Percentiles rank a stretch among this genome's conserved stretches.
phyloP scores from a whole-genome alignment of 2,113 vertebrate species.

The Atrichornis clamosus region DNA sequence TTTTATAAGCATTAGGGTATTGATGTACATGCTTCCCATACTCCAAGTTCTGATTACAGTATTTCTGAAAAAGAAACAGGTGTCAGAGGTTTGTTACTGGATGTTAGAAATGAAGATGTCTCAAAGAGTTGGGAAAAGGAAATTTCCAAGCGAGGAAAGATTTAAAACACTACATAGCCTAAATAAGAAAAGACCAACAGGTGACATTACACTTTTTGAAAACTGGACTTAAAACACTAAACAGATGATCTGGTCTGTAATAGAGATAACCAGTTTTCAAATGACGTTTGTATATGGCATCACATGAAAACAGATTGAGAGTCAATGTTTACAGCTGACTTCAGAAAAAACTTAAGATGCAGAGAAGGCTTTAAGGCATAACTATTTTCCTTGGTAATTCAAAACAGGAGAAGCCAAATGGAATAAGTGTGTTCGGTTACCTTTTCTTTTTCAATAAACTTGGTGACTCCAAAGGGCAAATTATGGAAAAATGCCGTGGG shows the following conservation, averaged over 20 bases:
- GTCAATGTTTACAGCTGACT: not conserved
- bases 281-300: not conserved
- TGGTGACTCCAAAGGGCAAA: constrained; percentile 47
- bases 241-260: not conserved
- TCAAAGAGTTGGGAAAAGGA: not conserved
- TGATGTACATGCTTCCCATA: not conserved
- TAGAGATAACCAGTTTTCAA: not conserved
- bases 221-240: not conserved
- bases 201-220: not conserved
- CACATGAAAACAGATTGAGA: not conserved
- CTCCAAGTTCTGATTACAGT: not conserved
- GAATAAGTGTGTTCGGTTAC: not conserved
- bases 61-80: not conserved
- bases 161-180: not conserved
- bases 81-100: not conserved
- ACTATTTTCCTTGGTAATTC: not conserved
- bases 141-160: not conserved
- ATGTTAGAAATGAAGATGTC: not conserved
- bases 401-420: not conserved
- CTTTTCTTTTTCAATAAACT: constrained; percentile 54
- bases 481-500: constrained; percentile 70
- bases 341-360: not conserved
- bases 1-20: not conserved
- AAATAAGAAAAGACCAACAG: not conserved
- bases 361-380: not conserved